These are phyloP conservation scores for Alectoris magna DNA, from an alignment of 2,797 vertebrate species.

Conservation along the genomic window DNA sequence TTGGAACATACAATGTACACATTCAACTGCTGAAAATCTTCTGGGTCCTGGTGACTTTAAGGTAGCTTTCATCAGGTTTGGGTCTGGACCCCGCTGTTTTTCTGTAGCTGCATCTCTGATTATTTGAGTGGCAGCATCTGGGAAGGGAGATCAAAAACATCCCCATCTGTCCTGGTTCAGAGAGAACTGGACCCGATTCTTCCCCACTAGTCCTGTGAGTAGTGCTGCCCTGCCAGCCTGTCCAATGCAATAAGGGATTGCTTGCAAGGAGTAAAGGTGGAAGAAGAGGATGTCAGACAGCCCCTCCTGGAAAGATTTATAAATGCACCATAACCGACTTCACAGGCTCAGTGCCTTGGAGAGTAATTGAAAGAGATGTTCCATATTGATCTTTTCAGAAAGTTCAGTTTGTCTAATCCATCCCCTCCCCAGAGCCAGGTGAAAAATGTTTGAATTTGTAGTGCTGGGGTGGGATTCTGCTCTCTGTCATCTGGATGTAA, in stretches of 20 bases:
- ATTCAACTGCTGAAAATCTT: not conserved
- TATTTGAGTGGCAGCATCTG: not conserved
- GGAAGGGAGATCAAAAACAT: not conserved
- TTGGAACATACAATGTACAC: fast-evolving
- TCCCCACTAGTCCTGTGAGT: not conserved
- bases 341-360: constrained; percentile 62
- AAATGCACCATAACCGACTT: constrained; percentile 65
- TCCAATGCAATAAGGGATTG: not conserved
- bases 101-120: not conserved
- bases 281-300: constrained; percentile 48
- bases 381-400: constrained; percentile 74
- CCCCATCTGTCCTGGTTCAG: not conserved
- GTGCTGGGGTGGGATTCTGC: constrained; percentile 13
- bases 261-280: not conserved
- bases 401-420: constrained; percentile 72
- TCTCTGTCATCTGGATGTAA: constrained; percentile 20
- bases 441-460: constrained; percentile 68
- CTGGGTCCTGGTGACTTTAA: not conserved
- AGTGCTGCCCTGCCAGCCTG: not conserved
- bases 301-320: constrained; percentile 67
- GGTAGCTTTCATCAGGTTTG: not conserved
- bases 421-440: constrained; percentile 12
- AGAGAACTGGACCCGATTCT: not conserved
- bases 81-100: not conserved
- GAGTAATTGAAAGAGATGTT: constrained; percentile 75